Evolutionary conservation across 2,797 vertebrate species (phyloP).

Genomic region (Todus mexicanus): DNA sequence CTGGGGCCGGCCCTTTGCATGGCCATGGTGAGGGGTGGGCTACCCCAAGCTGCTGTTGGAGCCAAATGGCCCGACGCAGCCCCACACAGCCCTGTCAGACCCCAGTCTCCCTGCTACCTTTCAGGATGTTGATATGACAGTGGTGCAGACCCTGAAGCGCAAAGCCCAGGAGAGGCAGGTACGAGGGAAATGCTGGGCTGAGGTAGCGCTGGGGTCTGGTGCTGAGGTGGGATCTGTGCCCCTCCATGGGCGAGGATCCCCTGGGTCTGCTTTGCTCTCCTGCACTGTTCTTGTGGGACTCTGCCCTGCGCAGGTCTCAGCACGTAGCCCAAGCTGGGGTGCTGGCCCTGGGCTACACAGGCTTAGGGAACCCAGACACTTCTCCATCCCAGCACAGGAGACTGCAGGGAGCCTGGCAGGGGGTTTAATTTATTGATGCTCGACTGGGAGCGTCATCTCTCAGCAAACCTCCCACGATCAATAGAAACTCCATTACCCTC

Average conservation of each 20-base stretch:
- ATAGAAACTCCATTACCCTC: conserved; percentile 69
- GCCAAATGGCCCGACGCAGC: not conserved
- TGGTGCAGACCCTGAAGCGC: conserved; percentile 76
- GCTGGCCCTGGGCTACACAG: not conserved
- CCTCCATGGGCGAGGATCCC: not conserved
- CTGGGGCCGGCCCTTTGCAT: not conserved
- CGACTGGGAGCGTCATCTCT: not conserved
- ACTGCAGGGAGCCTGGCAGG: not conserved
- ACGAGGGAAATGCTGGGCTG: not conserved
- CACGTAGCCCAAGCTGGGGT: not conserved
- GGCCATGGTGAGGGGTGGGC: not conserved
- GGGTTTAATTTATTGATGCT: conserved; percentile 43
- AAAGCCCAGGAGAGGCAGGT: conserved; percentile 80
- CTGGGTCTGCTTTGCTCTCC: not conserved
- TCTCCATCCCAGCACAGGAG: not conserved
- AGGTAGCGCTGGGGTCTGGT: not conserved
- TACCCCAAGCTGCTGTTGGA: not conserved
- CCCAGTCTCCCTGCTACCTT: not conserved
- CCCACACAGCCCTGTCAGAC: not conserved
- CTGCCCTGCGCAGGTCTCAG: not conserved
- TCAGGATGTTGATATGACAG: conserved; percentile 76
- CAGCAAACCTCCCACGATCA: conserved; percentile 44
- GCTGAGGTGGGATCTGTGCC: not conserved
- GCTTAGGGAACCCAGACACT: not conserved
- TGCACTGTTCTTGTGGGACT: not conserved